Base-by-base conservation (phyloP, 2,888 invertebrate species). In the Melanostoma scalare region DNA sequence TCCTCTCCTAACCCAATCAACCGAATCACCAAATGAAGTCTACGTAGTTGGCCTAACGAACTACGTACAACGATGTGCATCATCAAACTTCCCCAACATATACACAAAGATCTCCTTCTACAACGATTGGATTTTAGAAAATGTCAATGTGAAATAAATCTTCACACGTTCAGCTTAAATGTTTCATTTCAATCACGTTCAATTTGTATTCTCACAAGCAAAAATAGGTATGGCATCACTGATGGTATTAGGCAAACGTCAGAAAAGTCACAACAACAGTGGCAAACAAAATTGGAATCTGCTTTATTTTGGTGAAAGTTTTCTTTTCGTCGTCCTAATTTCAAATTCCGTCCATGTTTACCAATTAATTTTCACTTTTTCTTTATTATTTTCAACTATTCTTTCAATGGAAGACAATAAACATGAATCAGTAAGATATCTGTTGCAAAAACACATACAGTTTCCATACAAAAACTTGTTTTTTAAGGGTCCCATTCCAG, bases 221-320 rank as follows among this genome's bases (percentile, higher is more conserved):
- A 20, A 20, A 20, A 20, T 20, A 20, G 20, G 20, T 20, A 20
- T 75, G 75, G 80, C 80, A 80, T 20, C 75, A 80, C 65, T 74
- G 1, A 1, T 1, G 20, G 35, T 30, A 36, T 30, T 1, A 2
- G n/a, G 0, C 2, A 53, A 48, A 50, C n/a, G 48, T 63, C 63
- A 63, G 48, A 5, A 9, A 50, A 6, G 0, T 40, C 31, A 50
- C 63, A 63, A 1, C 31, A 1, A 63, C 63, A 63, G 50, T 63
- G 38, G 33, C 4, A 3, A 38, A 63, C 63, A 63, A 63, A 63
- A 31, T 8, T 4, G 2, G 3, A 3, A 1, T 20, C 9, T 6
- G 2, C 0, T 58, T 46, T 61, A 46, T 46, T 71, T 67, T 75
- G 72, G 68, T 44, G 77, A 82, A 82, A 82, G 81, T 81, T 42